These are phyloP conservation scores for Urosaurus nigricauda DNA, from an alignment of 2,797 vertebrate species.

Conservation along the genomic window DNA sequence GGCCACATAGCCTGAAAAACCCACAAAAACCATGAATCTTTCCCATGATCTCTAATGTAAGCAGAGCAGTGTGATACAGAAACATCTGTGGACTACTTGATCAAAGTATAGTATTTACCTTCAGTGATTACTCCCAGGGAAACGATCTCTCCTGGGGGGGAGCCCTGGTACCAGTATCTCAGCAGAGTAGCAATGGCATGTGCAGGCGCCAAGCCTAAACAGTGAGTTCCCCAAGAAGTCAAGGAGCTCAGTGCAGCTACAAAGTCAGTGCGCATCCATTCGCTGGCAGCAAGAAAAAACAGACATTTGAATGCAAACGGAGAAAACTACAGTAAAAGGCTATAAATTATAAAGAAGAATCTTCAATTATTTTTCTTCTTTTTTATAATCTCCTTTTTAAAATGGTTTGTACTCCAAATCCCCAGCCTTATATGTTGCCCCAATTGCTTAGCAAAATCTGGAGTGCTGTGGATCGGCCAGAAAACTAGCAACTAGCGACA, in stretches of 20 bases:
- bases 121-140: slow-evolving; percentile 86
- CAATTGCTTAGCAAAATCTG: not conserved
- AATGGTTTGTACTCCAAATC: not conserved
- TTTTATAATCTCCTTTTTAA: not conserved
- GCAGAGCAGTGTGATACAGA: not conserved
- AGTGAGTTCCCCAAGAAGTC: slow-evolving; percentile 46
- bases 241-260: slow-evolving; percentile 65
- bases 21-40: slow-evolving; percentile 1
- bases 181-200: slow-evolving; percentile 83
- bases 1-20: no score
- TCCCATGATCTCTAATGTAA: not conserved
- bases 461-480: not conserved
- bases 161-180: slow-evolving; percentile 85
- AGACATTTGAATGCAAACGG: not conserved
- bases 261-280: slow-evolving; percentile 85
- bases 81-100: not conserved
- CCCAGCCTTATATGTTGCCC: not conserved
- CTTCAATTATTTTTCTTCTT: not conserved
- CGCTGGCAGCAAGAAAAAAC: slow-evolving; percentile 74
- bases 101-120: slow-evolving; percentile 78
- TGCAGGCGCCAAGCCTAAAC: slow-evolving; percentile 78
- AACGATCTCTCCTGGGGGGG: slow-evolving; percentile 78
- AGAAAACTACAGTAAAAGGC: slow-evolving; percentile 12
- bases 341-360: not conserved
- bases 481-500: not conserved